These are phyloP conservation scores for Pedicia rivosa DNA, from an alignment of 2,888 invertebrate species.

Conservation along the genomic window DNA sequence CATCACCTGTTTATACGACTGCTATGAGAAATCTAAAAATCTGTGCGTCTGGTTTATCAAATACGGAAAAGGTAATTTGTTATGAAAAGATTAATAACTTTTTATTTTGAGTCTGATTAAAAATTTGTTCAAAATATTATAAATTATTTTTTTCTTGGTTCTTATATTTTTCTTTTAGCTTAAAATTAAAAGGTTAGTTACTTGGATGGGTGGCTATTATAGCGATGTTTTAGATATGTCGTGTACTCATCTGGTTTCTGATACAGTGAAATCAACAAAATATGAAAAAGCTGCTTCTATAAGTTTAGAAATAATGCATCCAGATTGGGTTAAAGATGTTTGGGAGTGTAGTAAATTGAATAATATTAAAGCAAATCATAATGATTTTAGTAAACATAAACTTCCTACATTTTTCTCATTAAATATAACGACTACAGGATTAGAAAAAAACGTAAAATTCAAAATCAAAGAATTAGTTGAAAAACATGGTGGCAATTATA, in stretches of 20 bases:
- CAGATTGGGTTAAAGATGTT: constrained; percentile 63
- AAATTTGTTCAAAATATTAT: too few species aligned
- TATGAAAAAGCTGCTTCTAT: constrained; percentile 39
- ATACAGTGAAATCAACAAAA: constrained; percentile 58
- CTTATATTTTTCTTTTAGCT: constrained; percentile 28
- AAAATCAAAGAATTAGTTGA: constrained; percentile 50
- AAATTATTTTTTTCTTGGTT: constrained; percentile 5
- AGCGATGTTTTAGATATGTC: constrained; percentile 42
- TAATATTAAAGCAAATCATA: constrained; percentile 44
- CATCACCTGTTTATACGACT: constrained; percentile 61
- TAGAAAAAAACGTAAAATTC: constrained; percentile 32
- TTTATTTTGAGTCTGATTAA: constrained; percentile 3
- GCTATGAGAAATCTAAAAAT: constrained; percentile 61
- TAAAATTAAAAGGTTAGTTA: constrained; percentile 44
- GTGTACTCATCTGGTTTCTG: constrained; percentile 70
- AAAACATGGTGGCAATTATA: constrained; percentile 51
- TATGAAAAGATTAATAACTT: constrained; percentile 2
- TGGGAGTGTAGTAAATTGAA: constrained; percentile 54
- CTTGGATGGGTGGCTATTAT: constrained; percentile 64
- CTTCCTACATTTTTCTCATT: constrained; percentile 62
- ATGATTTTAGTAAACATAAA: constrained; percentile 44
- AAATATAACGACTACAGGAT: constrained; percentile 62
- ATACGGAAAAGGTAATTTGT: constrained; percentile 33
- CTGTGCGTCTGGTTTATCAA: constrained; percentile 44
- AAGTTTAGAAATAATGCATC: constrained; percentile 52